These are phyloP conservation scores for Aphelocoma coerulescens DNA, from an alignment of 2,113 vertebrate genomes.

Conservation along the genomic window DNA sequence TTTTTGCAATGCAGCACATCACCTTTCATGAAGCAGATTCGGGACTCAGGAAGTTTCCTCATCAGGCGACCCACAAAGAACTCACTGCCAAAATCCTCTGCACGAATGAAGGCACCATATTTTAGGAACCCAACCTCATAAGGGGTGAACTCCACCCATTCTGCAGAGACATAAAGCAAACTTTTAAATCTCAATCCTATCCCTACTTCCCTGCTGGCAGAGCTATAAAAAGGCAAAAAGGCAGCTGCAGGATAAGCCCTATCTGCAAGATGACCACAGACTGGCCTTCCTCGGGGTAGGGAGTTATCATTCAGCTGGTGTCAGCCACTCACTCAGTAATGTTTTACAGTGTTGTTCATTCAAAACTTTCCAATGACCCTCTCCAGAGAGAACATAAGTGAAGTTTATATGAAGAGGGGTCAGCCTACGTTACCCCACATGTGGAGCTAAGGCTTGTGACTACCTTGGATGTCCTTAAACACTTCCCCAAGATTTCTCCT, in stretches of 20 bases:
- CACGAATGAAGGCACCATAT: slow-evolving; percentile 77
- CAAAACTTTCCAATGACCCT: slow-evolving; percentile 50
- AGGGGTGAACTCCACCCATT: slow-evolving; percentile 89
- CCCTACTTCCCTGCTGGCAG: background rate
- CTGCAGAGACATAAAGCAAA: slow-evolving; percentile 26
- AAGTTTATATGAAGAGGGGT: background rate
- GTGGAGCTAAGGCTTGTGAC: background rate
- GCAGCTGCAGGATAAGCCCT: background rate
- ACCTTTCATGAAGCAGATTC: slow-evolving; percentile 84
- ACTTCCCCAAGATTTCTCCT: background rate
- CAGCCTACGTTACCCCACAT: background rate
- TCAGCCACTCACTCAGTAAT: background rate
- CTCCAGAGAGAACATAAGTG: background rate
- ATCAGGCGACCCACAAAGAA: slow-evolving; percentile 84
- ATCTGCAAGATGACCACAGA: background rate
- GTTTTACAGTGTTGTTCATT: slow-evolving; percentile 19
- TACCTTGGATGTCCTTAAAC: background rate
- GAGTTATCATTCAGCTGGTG: background rate
- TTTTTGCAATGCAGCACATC: background rate
- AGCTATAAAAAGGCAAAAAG: background rate
- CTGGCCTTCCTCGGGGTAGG: background rate
- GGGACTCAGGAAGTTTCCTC: slow-evolving; percentile 77
- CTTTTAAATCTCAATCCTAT: background rate
- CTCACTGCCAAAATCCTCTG: slow-evolving; percentile 82
- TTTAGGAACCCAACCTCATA: slow-evolving; percentile 84